Evolutionary conservation across 2,113 vertebrate genomes (phyloP).

Genomic region (Taxidea taxus): DNA sequence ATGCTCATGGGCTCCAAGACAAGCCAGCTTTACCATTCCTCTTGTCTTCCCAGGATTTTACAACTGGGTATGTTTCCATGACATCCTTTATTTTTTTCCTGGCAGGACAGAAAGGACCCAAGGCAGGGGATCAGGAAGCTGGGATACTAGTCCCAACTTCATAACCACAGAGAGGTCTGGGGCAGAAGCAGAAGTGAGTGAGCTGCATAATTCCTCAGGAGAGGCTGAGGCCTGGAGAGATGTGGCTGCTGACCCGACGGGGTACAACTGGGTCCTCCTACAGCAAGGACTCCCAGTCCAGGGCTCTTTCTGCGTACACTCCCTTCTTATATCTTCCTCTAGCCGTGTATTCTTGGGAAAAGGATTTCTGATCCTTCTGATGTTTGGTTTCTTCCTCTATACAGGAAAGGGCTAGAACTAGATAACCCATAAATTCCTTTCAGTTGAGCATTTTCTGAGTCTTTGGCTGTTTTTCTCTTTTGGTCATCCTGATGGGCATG

Average conservation of each 20-base stretch:
- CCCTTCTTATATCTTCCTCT: not conserved
- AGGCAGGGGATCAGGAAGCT: not conserved
- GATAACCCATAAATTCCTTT: not conserved
- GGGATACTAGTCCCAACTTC: not conserved
- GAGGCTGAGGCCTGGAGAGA: not conserved
- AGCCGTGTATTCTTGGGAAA: not conserved
- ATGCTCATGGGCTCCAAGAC: not conserved
- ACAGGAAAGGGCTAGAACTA: not conserved
- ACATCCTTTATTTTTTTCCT: not conserved
- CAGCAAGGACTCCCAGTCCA: not conserved
- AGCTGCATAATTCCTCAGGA: not conserved
- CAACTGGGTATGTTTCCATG: not conserved
- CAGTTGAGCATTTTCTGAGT: not conserved
- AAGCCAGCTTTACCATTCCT: not conserved
- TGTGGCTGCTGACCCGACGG: rapidly evolving
- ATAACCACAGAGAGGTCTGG: not conserved
- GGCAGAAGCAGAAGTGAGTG: not conserved
- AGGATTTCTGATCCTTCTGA: not conserved
- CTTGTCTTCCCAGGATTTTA: not conserved
- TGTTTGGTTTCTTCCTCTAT: not conserved
- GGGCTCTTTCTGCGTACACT: not conserved
- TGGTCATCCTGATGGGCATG: not conserved
- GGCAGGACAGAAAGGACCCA: not conserved
- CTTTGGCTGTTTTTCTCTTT: not conserved
- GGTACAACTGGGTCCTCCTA: not conserved